Evolutionary conservation across 2,888 invertebrate species (phyloP).

Genomic region (Mayetiola destructor): DNA sequence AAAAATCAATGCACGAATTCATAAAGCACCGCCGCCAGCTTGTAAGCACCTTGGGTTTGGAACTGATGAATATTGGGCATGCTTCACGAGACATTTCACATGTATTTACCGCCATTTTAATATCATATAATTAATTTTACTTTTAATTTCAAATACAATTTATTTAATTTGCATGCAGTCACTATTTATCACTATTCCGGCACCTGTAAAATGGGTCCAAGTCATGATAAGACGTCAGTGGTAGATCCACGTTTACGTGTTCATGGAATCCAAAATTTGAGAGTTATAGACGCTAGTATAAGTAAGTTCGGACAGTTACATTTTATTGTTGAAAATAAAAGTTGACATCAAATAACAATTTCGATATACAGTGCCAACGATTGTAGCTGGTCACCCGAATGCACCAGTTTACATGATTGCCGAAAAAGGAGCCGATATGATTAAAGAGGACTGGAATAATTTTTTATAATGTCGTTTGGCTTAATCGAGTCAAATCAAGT

Average conservation of each 20-base stretch:
- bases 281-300: constrained; percentile 42
- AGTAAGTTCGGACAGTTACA: no score
- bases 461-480: no score
- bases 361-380: constrained; percentile 34
- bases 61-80: constrained; percentile 49
- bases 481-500: no score
- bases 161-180: no score
- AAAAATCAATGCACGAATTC: constrained; percentile 38
- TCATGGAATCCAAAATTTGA: constrained; percentile 36
- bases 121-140: no score
- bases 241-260: constrained; percentile 45
- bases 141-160: no score
- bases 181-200: constrained; percentile 50
- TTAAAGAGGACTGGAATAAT: constrained; percentile 30
- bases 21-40: constrained; percentile 43
- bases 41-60: constrained; percentile 40
- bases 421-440: constrained; percentile 43
- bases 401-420: constrained; percentile 43
- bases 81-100: constrained; percentile 45
- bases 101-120: no score
- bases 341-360: no score
- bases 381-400: constrained; percentile 41
- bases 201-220: constrained; percentile 51
- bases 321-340: no score
- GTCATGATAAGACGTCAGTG: constrained; percentile 42